Conservation (phyloP, 2,113 vertebrate genomes). For the Tachysurus vachellii region DNA sequence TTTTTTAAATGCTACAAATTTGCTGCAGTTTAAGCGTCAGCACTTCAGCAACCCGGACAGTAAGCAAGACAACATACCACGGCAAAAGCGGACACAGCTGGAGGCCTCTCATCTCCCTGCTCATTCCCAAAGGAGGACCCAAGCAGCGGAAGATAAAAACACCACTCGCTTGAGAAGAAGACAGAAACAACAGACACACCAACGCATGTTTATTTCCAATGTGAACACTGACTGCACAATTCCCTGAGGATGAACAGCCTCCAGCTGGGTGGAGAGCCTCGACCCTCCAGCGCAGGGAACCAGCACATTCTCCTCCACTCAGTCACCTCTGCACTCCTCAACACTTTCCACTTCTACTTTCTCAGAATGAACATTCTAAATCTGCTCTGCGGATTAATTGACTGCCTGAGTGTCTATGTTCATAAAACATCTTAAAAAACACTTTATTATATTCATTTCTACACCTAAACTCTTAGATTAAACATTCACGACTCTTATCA, state of each 20-base stretch:
- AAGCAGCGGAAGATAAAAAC: constrained; percentile 9
- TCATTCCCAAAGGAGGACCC: constrained; percentile 3
- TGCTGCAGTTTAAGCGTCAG: neutral
- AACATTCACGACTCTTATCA: neutral
- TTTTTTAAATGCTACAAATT: neutral
- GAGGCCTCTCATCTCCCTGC: neutral
- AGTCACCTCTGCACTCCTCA: neutral
- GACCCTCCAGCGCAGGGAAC: neutral
- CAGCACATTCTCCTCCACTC: constrained; percentile 13
- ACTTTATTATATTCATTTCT: neutral
- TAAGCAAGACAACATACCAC: neutral
- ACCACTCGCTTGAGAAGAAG: neutral
- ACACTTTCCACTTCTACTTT: neutral
- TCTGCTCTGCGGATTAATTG: neutral
- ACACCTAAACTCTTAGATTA: neutral
- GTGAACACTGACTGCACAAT: constrained; percentile 2
- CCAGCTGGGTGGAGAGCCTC: constrained; percentile 1
- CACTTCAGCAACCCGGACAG: neutral
- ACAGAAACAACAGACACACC: neutral
- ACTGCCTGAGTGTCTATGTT: neutral
- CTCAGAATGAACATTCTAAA: neutral
- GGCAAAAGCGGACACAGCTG: constrained; percentile 3
- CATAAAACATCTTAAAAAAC: neutral
- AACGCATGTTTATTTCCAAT: constrained; percentile 15
- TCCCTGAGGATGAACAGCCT: constrained; percentile 4